These are phyloP conservation scores for Syngnathus scovelli DNA, from an alignment of 2,113 vertebrate species.

Conservation along the genomic window DNA sequence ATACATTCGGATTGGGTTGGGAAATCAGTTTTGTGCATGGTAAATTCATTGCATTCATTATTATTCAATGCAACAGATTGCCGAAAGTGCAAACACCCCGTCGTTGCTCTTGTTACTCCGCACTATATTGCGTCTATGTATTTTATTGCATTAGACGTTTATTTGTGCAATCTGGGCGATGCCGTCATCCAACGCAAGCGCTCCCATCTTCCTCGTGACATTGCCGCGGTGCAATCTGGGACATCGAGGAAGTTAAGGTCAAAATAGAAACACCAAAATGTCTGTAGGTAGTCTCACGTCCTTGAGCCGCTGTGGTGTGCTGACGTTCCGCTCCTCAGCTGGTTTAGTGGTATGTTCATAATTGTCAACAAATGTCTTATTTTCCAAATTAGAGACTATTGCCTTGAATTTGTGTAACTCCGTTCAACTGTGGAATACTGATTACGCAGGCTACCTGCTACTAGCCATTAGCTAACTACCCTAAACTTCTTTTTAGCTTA, in stretches of 20 bases:
- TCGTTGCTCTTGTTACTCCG: no score
- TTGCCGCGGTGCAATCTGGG: conserved; percentile 31
- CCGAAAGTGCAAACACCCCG: no score
- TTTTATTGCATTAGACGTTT: no score
- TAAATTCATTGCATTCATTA: no score
- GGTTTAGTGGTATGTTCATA: conserved; percentile 43
- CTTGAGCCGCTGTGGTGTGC: conserved; percentile 55
- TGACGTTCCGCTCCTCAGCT: conserved; percentile 35
- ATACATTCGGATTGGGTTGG: no score
- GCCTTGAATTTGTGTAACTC: not conserved
- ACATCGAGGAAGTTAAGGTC: conserved; percentile 7
- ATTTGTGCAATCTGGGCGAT: not conserved
- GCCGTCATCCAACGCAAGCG: conserved; percentile 1
- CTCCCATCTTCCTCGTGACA: not conserved
- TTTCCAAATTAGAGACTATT: not conserved
- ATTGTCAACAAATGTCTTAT: not conserved
- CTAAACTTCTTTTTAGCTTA: no score
- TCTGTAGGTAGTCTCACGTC: conserved; percentile 58
- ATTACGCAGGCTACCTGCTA: no score
- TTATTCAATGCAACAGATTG: no score
- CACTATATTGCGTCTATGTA: no score
- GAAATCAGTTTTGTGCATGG: no score
- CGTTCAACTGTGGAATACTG: conserved; percentile 4
- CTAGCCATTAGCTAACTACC: no score
- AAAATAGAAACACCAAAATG: conserved; percentile 55